Percentiles rank a stretch among this genome's conserved stretches.
Conservation (phyloP, 2,113 vertebrate species). For the Ovis canadensis region DNA sequence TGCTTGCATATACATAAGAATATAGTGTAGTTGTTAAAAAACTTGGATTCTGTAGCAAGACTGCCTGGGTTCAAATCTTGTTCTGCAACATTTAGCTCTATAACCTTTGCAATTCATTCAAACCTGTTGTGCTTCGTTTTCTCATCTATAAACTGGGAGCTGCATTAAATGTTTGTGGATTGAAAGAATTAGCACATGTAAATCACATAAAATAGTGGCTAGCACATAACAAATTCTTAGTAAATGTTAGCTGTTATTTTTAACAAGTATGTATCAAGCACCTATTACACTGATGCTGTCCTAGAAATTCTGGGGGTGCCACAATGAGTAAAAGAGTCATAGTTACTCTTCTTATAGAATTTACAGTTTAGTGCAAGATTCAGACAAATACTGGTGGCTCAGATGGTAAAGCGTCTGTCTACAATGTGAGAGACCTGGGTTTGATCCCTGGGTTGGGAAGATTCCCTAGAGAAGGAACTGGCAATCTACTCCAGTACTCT, state of each 20-base stretch:
- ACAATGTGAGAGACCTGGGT: no score
- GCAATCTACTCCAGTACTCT: no score
- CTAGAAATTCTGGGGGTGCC: neutral
- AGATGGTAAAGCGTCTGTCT: no score
- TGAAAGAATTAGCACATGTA: neutral
- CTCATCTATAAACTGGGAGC: neutral
- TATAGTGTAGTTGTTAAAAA: neutral
- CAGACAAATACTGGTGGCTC: neutral
- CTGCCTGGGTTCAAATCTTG: neutral
- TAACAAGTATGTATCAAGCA: neutral
- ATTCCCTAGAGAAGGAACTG: no score
- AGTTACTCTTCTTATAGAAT: neutral
- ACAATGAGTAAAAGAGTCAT: neutral
- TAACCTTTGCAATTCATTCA: neutral
- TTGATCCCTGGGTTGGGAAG: no score
- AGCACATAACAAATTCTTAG: neutral
- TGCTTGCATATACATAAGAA: neutral
- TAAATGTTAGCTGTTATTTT: neutral
- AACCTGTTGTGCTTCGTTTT: neutral
- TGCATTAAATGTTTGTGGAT: neutral
- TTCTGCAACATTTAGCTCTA: neutral
- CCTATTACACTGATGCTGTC: neutral
- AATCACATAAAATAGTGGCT: neutral
- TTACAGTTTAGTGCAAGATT: neutral
- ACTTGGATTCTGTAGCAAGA: neutral